Evolutionary conservation across 2,888 invertebrate genomes (phyloP).

Genomic region (Mimumesa dahlbomi): DNA sequence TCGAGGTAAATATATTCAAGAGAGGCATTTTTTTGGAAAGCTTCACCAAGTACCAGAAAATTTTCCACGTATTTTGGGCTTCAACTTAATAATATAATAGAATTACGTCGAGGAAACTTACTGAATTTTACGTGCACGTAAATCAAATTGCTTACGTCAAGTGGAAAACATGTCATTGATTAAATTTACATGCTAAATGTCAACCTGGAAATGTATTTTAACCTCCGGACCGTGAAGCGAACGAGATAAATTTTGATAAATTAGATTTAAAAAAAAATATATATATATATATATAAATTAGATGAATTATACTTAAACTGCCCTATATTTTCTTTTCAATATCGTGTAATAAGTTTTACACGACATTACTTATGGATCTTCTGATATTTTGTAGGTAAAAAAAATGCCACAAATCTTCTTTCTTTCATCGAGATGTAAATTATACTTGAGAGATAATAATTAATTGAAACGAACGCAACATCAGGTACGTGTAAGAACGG

Average conservation of each 20-base stretch:
- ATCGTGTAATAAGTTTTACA: too few species aligned
- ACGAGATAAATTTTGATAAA: too few species aligned
- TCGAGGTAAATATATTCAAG: conserved; percentile 2
- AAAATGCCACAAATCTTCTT: too few species aligned
- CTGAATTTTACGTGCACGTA: not conserved
- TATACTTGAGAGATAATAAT: conserved; percentile 1
- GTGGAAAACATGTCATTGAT: not conserved
- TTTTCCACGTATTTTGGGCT: not conserved
- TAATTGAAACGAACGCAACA: not conserved
- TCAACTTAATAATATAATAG: not conserved
- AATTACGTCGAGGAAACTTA: not conserved
- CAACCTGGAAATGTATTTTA: too few species aligned
- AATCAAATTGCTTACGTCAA: not conserved
- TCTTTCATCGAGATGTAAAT: too few species aligned
- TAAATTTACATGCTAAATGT: not conserved
- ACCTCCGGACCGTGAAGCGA: too few species aligned
- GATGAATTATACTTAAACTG: too few species aligned
- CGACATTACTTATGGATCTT: too few species aligned
- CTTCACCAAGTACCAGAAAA: not conserved
- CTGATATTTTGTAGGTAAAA: too few species aligned
- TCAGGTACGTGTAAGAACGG: not conserved
- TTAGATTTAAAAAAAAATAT: too few species aligned
- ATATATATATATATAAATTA: too few species aligned
- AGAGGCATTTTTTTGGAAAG: not conserved
- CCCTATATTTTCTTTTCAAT: too few species aligned